Conservation (phyloP, 2,113 vertebrate species). For the Apeltes quadracus region DNA sequence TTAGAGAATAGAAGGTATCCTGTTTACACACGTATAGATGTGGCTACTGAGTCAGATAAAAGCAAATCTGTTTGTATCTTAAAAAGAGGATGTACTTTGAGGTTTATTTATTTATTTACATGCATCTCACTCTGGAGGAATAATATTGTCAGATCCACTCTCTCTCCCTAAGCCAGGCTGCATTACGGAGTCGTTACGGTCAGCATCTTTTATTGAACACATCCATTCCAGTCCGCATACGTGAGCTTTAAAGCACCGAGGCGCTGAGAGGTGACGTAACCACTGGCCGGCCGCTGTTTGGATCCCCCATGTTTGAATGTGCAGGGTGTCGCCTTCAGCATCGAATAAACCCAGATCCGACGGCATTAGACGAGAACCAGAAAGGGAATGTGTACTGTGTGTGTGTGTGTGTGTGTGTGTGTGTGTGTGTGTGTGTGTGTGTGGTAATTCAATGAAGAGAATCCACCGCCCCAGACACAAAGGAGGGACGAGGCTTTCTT, state of each 20-base stretch:
- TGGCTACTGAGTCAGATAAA: neutral
- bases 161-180: neutral
- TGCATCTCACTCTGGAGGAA: conserved; percentile 1
- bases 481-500: conserved; percentile 59
- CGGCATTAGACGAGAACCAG: conserved; percentile 58
- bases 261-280: neutral
- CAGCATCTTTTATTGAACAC: conserved; percentile 23
- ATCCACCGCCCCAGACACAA: conserved; percentile 43
- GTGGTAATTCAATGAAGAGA: conserved; percentile 64
- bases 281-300: neutral
- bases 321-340: conserved; percentile 27
- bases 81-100: neutral
- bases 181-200: conserved; percentile 30
- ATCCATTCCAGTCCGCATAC: conserved; percentile 2
- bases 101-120: neutral
- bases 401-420: too few relatives aligned
- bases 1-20: neutral
- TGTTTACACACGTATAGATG: neutral
- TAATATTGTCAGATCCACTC: neutral
- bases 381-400: too few relatives aligned
- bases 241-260: neutral
- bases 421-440: conserved; percentile 36
- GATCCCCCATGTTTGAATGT: conserved; percentile 10
- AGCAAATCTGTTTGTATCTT: neutral
- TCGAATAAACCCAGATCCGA: conserved; percentile 52